phyloP scores from a whole-genome alignment of 2,797 vertebrate genomes.

The Phyllotis vaccarum region DNA sequence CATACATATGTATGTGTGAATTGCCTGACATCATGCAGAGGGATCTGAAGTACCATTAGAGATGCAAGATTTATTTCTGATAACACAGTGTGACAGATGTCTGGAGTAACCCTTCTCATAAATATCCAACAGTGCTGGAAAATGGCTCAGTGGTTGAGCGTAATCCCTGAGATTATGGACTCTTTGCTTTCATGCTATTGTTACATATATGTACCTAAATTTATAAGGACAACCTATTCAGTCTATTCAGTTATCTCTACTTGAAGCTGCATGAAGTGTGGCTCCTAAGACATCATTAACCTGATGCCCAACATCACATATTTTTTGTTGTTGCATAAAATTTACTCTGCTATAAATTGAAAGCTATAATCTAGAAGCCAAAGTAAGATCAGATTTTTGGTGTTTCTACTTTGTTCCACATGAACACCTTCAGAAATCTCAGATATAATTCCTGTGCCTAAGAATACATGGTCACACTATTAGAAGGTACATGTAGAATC shows the following conservation, averaged over 20 bases:
- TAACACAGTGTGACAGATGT: background rate
- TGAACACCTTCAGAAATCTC: background rate
- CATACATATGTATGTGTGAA: background rate
- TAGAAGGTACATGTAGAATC: background rate
- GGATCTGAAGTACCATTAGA: slow-evolving; percentile 33
- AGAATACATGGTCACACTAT: background rate
- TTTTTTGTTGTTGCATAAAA: background rate
- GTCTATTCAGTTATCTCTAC: background rate
- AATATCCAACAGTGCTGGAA: background rate
- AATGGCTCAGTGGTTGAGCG: background rate
- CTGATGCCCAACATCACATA: background rate
- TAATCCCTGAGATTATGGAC: background rate
- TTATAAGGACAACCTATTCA: background rate
- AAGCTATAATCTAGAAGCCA: background rate
- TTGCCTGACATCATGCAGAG: slow-evolving; percentile 6
- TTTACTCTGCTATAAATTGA: background rate
- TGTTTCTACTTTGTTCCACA: background rate
- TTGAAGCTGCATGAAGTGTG: background rate
- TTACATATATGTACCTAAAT: background rate
- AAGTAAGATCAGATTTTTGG: background rate
- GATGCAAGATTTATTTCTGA: slow-evolving; percentile 24
- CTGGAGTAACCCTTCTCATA: background rate
- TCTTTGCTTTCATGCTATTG: background rate
- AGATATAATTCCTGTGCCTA: background rate
- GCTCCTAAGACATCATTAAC: background rate